Conservation (phyloP, 2,888 invertebrate genomes). For the Globia sparganii region DNA sequence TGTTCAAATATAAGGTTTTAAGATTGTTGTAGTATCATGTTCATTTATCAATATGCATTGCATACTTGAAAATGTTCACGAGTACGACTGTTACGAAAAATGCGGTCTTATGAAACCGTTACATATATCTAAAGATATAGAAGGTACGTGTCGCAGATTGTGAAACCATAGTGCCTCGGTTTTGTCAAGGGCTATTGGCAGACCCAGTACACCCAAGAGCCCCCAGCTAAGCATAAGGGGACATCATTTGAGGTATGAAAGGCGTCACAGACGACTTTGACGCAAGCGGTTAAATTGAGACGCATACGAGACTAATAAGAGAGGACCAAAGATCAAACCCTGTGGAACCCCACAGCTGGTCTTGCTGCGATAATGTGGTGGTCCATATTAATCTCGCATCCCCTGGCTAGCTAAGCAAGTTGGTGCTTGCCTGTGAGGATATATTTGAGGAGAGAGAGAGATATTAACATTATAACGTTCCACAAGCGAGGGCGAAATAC, state of each 20-base stretch:
- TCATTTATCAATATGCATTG: constrained; percentile 12
- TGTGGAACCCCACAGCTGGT: not conserved
- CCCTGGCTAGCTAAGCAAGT: not conserved
- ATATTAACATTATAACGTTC: not conserved
- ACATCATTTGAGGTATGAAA: constrained; percentile 12
- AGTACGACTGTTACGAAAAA: constrained; percentile 30
- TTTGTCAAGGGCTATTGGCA: constrained; percentile 1
- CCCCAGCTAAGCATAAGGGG: no score
- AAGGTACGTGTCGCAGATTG: not conserved
- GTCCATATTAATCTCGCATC: no score
- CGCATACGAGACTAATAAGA: not conserved
- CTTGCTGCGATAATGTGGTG: no score
- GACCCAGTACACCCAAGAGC: not conserved
- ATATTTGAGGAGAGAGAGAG: not conserved
- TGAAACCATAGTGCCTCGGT: not conserved
- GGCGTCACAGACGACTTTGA: not conserved
- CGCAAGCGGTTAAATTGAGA: constrained; percentile 2
- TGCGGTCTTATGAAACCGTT: constrained; percentile 22
- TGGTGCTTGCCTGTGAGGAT: not conserved
- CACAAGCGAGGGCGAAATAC: not conserved
- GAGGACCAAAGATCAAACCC: constrained; percentile 4
- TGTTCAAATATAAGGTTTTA: constrained; percentile 4
- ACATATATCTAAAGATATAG: constrained; percentile 1
- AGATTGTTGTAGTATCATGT: not conserved
- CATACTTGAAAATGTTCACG: constrained; percentile 17